These are phyloP conservation scores for Cyanocitta stelleri DNA, from an alignment of 2,113 vertebrate genomes.

Conservation along the genomic window DNA sequence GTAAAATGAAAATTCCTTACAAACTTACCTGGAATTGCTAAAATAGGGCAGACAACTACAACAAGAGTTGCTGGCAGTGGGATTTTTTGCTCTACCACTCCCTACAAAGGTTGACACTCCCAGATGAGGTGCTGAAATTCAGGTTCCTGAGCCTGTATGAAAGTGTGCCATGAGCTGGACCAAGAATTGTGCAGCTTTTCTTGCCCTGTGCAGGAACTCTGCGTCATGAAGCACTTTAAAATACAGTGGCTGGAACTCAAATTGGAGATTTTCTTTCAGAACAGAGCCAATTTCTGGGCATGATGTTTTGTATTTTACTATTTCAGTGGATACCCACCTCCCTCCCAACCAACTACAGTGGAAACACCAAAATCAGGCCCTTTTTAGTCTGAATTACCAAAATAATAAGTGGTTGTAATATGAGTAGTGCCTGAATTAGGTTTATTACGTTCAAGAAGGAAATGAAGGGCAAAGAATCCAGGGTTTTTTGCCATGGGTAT, in stretches of 20 bases:
- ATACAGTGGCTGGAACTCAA: too few species aligned
- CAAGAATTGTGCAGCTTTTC: not conserved
- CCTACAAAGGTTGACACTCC: not conserved
- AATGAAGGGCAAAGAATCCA: conserved; percentile 7
- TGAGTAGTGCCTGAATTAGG: not conserved
- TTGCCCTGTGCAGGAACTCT: not conserved
- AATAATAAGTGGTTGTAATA: not conserved
- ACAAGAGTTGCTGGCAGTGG: not conserved
- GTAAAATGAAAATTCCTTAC: not conserved
- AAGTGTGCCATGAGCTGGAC: not conserved
- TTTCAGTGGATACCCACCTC: not conserved
- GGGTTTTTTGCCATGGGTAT: not conserved
- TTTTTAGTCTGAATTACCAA: not conserved
- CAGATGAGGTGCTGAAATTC: not conserved
- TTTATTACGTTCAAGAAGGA: conserved; percentile 1
- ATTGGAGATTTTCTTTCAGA: not conserved
- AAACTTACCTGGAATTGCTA: not conserved
- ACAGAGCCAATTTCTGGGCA: not conserved
- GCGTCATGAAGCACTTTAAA: not conserved
- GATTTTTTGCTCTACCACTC: not conserved
- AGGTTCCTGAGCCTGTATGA: not conserved
- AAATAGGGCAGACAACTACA: not conserved
- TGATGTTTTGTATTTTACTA: not conserved
- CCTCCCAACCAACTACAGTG: not conserved
- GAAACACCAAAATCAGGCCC: not conserved